Conservation (phyloP, 2,888 invertebrate species). For the Mesorhabditis spiculigera region DNA sequence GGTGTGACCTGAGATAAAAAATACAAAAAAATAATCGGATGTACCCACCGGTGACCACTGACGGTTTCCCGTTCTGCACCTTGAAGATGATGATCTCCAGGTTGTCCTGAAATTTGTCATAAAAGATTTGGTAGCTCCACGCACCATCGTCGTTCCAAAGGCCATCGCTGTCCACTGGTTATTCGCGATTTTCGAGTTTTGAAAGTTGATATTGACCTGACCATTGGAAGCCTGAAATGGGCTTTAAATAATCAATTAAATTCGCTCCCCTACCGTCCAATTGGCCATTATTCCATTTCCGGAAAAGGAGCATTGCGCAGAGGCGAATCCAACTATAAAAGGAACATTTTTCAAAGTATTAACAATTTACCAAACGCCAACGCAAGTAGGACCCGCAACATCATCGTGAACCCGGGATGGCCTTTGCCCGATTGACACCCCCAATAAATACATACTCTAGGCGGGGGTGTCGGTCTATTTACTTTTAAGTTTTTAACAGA, state of each 20-base stretch:
- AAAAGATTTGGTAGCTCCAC: background rate
- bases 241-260: background rate
- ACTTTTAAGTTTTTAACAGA: no score
- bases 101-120: background rate
- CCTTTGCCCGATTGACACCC: no score
- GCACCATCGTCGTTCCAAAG: background rate
- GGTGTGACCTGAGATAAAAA: background rate
- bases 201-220: background rate
- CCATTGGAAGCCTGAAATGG: background rate
- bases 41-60: background rate
- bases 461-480: no score
- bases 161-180: background rate
- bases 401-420: no score
- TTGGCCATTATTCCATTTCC: background rate
- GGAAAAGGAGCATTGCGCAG: background rate
- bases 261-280: background rate
- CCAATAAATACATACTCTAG: no score
- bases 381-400: no score
- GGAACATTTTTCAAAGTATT: no score
- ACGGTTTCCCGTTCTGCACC: background rate
- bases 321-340: background rate
- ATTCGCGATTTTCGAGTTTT: background rate
- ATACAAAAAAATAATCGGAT: background rate
- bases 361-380: no score
- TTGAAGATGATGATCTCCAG: constrained; percentile 3